A percentile compares a stretch with the other conserved stretches of the same genome.
Conservation (phyloP, 2,113 vertebrate species). For the Marcusenius ussheri region DNA sequence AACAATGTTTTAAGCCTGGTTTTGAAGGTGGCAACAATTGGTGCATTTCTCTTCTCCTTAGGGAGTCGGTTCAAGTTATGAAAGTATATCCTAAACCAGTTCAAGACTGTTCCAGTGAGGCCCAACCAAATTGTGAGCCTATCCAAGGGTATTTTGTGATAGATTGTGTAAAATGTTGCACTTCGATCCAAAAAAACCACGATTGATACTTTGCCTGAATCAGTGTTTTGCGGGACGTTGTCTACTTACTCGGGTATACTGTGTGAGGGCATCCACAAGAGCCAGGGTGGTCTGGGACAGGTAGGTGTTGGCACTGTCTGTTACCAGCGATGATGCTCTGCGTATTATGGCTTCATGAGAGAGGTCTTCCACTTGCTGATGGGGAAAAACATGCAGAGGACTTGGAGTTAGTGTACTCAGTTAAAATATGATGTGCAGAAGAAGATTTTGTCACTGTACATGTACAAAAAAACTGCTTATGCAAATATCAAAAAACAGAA, state of each 20-base stretch:
- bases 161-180: neutral
- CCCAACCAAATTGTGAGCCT: neutral
- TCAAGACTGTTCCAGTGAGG: neutral
- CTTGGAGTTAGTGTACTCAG: neutral
- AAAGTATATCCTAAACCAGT: neutral
- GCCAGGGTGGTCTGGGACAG: constrained; percentile 64
- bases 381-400: neutral
- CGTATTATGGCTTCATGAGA: constrained; percentile 60
- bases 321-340: constrained; percentile 60
- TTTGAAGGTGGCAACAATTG: neutral
- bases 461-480: neutral
- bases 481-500: neutral
- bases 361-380: constrained; percentile 53
- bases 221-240: neutral
- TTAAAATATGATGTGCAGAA: neutral
- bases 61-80: neutral
- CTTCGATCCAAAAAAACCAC: neutral
- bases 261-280: constrained; percentile 55
- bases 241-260: constrained; percentile 56
- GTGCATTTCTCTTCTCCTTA: neutral
- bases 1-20: neutral
- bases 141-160: neutral
- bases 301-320: constrained; percentile 62
- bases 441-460: neutral
- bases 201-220: neutral